Percentiles rank a stretch among this genome's conserved stretches.
These are phyloP conservation scores for Helogale parvula DNA, from an alignment of 2,113 vertebrate species.

Conservation along the genomic window DNA sequence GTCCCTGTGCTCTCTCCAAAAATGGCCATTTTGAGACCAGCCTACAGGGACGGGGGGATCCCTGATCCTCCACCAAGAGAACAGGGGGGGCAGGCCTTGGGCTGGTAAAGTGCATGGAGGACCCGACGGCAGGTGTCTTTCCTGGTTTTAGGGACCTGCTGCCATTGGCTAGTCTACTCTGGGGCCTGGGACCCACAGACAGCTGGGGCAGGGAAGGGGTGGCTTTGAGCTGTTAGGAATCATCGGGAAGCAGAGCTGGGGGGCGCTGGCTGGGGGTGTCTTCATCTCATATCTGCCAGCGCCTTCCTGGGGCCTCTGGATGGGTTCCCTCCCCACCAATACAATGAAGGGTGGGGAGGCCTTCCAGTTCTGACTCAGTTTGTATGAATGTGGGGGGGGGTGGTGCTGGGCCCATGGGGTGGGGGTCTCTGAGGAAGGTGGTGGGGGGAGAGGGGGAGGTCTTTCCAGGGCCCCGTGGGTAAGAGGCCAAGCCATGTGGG, in stretches of 20 bases:
- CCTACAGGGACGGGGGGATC: not conserved
- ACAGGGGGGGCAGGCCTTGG: not conserved
- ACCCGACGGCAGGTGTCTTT: not conserved
- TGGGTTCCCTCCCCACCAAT: not conserved
- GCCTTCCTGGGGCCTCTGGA: not conserved
- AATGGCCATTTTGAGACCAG: not conserved
- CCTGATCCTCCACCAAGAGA: not conserved
- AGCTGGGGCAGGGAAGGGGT: not conserved
- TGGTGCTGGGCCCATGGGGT: not conserved
- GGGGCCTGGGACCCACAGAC: not conserved
- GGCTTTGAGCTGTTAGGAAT: not conserved
- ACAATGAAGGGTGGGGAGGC: not conserved
- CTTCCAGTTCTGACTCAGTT: slow-evolving; percentile 38
- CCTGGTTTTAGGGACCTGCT: not conserved
- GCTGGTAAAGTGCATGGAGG: slow-evolving; percentile 30
- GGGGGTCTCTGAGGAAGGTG: not conserved
- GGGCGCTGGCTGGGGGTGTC: not conserved
- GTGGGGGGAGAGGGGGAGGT: not conserved
- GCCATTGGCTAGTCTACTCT: not conserved
- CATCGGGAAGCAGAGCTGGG: not conserved
- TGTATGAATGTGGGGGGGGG: not conserved
- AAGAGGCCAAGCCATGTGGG: not conserved
- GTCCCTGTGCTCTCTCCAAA: not conserved
- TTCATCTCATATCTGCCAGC: not conserved
- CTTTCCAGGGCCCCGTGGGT: not conserved